Percentiles rank a stretch among this genome's conserved stretches.
These are phyloP conservation scores for Drosophila austrosaltans DNA, from an alignment of 2,888 invertebrate genomes.

Conservation along the genomic window DNA sequence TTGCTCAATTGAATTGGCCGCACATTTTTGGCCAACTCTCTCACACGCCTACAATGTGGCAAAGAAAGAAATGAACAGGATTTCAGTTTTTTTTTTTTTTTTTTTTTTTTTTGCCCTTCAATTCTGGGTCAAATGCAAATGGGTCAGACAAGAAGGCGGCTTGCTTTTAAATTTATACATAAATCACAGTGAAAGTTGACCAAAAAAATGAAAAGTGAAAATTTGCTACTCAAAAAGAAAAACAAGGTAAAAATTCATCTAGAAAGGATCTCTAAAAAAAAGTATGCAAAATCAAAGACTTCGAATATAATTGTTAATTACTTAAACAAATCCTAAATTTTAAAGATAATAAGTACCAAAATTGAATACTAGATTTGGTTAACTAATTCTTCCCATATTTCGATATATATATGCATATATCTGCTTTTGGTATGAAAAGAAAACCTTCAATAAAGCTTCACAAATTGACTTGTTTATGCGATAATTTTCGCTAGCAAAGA, in stretches of 20 bases:
- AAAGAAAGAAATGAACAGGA: slow-evolving; percentile 3
- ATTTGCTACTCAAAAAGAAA: slow-evolving; percentile 25
- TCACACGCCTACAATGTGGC: slow-evolving; percentile 2
- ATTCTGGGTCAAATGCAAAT: slow-evolving; percentile 68
- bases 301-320: no score
- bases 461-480: slow-evolving; percentile 75
- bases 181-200: slow-evolving; percentile 65
- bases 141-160: slow-evolving; percentile 53
- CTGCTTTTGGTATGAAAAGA: background rate
- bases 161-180: slow-evolving; percentile 37
- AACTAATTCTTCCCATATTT: no score
- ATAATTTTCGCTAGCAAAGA: slow-evolving; percentile 35
- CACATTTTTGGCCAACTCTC: slow-evolving; percentile 51
- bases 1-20: slow-evolving; percentile 66
- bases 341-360: no score
- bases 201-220: slow-evolving; percentile 76
- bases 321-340: no score
- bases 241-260: background rate
- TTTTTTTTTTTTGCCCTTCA: slow-evolving; percentile 6
- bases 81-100: background rate
- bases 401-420: no score
- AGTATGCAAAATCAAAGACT: no score
- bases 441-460: slow-evolving; percentile 50
- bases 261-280: no score
- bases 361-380: no score